A percentile compares a stretch with the other conserved stretches of the same genome.
phyloP scores from a whole-genome alignment of 2,888 invertebrate genomes.

The Marronus borbonicus region DNA sequence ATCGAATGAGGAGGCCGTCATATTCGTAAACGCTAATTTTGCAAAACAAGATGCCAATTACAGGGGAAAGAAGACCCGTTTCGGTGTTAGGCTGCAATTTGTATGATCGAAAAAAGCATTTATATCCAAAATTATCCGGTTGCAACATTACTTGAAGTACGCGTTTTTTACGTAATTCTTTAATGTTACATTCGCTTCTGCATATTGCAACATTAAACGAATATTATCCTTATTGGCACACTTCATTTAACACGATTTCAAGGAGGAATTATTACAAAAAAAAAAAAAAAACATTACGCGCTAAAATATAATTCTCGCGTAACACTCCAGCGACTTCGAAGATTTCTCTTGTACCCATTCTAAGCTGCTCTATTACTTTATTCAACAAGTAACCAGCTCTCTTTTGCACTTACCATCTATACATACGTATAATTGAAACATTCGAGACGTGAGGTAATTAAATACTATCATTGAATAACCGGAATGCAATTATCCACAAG shows the following conservation, averaged over 20 bases:
- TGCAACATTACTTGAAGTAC: no score
- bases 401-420: background rate
- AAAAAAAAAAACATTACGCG: background rate
- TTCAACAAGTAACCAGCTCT: background rate
- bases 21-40: no score
- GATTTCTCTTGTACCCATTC: background rate
- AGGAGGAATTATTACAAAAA: background rate
- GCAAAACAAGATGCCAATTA: no score
- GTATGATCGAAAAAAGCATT: no score
- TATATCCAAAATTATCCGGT: no score
- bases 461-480: conserved; percentile 66
- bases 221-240: background rate
- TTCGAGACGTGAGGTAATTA: conserved; percentile 58
- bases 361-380: conserved; percentile 18
- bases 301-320: background rate
- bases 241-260: background rate
- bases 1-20: no score
- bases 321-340: background rate
- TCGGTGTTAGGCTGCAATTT: no score
- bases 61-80: no score
- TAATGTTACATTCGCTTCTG: background rate
- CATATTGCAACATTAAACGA: no score
- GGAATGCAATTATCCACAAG: conserved; percentile 58
- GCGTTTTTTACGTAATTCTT: background rate
- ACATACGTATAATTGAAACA: conserved; percentile 37